A percentile compares a stretch with the other conserved stretches of the same genome.
Evolutionary conservation across 2,888 invertebrate species (phyloP).

Genomic region (Eumerus sabulonum): DNA sequence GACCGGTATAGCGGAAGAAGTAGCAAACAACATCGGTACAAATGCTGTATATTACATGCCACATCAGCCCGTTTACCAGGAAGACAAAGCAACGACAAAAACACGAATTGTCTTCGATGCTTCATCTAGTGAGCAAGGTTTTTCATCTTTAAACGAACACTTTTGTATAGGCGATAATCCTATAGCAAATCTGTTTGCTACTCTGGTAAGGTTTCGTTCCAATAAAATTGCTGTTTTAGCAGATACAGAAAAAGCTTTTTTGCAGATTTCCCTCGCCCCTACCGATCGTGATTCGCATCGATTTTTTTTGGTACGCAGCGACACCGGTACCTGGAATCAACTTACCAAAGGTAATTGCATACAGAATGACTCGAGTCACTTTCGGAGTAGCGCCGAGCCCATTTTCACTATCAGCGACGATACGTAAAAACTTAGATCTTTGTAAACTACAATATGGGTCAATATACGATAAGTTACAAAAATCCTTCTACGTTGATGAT

Average conservation of each 20-base stretch:
- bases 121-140: conserved; percentile 43
- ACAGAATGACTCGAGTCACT: conserved; percentile 42
- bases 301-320: conserved; percentile 56
- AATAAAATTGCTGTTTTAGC: conserved; percentile 57
- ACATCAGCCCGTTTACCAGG: conserved; percentile 48
- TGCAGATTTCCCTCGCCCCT: conserved; percentile 51
- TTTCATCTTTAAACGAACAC: conserved; percentile 48
- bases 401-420: conserved; percentile 58
- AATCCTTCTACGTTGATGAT: conserved; percentile 21
- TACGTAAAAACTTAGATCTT: conserved; percentile 49
- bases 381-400: conserved; percentile 62
- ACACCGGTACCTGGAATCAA: conserved; percentile 15
- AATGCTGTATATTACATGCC: conserved; percentile 44
- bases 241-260: conserved; percentile 65
- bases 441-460: conserved; percentile 26
- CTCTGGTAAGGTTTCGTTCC: conserved; percentile 55
- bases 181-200: conserved; percentile 44
- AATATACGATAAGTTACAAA: conserved; percentile 24
- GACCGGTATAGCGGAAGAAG: neutral
- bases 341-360: conserved; percentile 4
- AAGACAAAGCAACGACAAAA: conserved; percentile 49
- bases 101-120: conserved; percentile 53
- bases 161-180: conserved; percentile 53
- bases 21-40: neutral
- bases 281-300: conserved; percentile 54